phyloP scores from a whole-genome alignment of 1,140 invertebrate species.

The Panulirus ornatus region DNA sequence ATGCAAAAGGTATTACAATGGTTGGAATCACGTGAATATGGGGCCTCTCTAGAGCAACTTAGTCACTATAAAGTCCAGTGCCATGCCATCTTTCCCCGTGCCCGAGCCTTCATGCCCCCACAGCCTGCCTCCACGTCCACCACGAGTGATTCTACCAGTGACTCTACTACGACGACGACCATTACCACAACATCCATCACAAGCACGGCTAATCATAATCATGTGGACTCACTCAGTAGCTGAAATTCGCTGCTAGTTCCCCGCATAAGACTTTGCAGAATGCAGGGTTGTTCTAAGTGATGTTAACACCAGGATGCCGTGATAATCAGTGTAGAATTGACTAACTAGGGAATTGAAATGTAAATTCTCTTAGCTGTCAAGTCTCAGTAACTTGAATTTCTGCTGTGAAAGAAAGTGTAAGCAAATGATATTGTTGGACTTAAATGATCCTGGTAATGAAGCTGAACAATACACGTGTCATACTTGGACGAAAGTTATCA shows the following conservation, averaged over 20 bases:
- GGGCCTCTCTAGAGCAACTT: slow-evolving; percentile 84
- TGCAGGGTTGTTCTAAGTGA: slow-evolving; percentile 44
- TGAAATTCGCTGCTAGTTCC: slow-evolving; percentile 40
- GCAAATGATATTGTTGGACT: slow-evolving; percentile 11
- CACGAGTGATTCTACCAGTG: neutral
- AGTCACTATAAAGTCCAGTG: slow-evolving; percentile 86
- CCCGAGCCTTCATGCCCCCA: slow-evolving; percentile 78
- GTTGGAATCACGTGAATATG: slow-evolving; percentile 88
- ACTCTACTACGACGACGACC: slow-evolving; percentile 39
- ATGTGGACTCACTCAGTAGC: slow-evolving; percentile 60
- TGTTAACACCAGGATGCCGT: slow-evolving; percentile 43
- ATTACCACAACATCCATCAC: slow-evolving; percentile 41
- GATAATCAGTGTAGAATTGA: slow-evolving; percentile 30
- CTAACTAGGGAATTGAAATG: slow-evolving; percentile 36
- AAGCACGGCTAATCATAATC: slow-evolving; percentile 51
- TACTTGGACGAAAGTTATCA: neutral
- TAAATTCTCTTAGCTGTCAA: slow-evolving; percentile 28
- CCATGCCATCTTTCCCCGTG: slow-evolving; percentile 84
- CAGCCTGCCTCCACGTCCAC: slow-evolving; percentile 73
- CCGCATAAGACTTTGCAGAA: slow-evolving; percentile 29
- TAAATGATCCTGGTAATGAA: slow-evolving; percentile 14
- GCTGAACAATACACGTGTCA: neutral
- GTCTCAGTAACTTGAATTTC: slow-evolving; percentile 47
- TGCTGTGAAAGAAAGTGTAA: neutral
- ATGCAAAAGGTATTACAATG: slow-evolving; percentile 88